A percentile compares a stretch with the other conserved stretches of the same genome.
These are phyloP conservation scores for Pseudomyrmex concolor DNA, from an alignment of 1,140 invertebrate genomes.

Conservation along the genomic window DNA sequence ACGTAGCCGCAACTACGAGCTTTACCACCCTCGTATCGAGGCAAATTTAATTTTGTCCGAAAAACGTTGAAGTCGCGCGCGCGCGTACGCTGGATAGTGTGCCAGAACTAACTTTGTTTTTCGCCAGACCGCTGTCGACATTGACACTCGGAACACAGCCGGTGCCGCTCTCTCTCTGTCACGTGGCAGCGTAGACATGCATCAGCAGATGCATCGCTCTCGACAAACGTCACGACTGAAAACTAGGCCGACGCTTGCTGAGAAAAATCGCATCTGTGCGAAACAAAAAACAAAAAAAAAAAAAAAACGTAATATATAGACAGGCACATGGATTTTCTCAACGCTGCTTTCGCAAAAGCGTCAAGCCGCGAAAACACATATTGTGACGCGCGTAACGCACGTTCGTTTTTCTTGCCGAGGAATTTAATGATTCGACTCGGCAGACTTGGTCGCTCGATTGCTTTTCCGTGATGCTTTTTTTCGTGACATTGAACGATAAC, in stretches of 20 bases:
- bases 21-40: neutral
- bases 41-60: constrained; percentile 49
- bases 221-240: neutral
- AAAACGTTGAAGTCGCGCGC: neutral
- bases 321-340: no score
- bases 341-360: neutral
- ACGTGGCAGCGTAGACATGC: constrained; percentile 12
- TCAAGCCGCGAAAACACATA: neutral
- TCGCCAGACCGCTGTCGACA: constrained; percentile 18
- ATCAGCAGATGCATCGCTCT: neutral
- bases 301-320: no score
- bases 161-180: neutral
- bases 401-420: neutral
- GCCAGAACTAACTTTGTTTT: constrained; percentile 53
- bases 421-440: constrained; percentile 16
- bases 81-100: neutral
- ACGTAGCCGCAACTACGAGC: neutral
- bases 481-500: constrained; percentile 23
- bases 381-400: constrained; percentile 6
- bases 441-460: constrained; percentile 31
- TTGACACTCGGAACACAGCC: constrained; percentile 34
- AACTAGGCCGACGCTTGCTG: constrained; percentile 24
- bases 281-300: neutral
- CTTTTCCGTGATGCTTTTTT: constrained; percentile 15
- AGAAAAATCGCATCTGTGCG: constrained; percentile 23